Evolutionary conservation across 2,888 invertebrate genomes (phyloP).

Genomic region (Pheosia gnoma): DNA sequence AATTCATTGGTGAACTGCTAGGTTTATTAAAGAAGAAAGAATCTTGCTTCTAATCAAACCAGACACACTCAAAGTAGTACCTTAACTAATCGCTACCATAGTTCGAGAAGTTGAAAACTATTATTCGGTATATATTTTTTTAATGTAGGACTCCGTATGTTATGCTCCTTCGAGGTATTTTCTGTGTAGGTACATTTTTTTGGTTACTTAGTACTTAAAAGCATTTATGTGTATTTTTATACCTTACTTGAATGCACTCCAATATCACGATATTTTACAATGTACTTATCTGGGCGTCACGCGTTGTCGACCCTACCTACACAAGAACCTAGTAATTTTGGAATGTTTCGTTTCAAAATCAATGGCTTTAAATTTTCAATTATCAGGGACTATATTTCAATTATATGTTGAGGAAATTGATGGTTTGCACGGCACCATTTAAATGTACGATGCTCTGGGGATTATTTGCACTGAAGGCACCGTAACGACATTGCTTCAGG

Average conservation of each 20-base stretch:
- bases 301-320: conserved; percentile 13
- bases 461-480: conserved; percentile 45
- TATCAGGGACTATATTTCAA: conserved; percentile 58
- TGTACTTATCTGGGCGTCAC: conserved; percentile 24
- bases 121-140: too few species aligned
- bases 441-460: conserved; percentile 40
- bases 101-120: too few species aligned
- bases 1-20: too few species aligned
- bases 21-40: too few species aligned
- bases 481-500: conserved; percentile 40
- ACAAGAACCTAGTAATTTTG: conserved; percentile 53
- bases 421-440: conserved; percentile 51
- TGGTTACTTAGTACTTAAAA: background rate
- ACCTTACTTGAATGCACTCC: background rate
- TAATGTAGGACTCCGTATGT: too few species aligned
- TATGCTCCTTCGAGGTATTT: too few species aligned
- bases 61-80: too few species aligned
- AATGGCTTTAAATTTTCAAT: conserved; percentile 51
- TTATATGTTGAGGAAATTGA: conserved; percentile 57
- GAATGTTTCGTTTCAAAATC: conserved; percentile 50
- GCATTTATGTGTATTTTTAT: background rate
- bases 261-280: background rate
- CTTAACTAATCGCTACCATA: too few species aligned
- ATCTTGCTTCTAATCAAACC: too few species aligned
- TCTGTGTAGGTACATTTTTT: background rate